Evolutionary conservation across 2,113 vertebrate species (phyloP), one percentile per base, ranked within the genome.

Genomic region (Forbesichthys papilliferus): DNA sequence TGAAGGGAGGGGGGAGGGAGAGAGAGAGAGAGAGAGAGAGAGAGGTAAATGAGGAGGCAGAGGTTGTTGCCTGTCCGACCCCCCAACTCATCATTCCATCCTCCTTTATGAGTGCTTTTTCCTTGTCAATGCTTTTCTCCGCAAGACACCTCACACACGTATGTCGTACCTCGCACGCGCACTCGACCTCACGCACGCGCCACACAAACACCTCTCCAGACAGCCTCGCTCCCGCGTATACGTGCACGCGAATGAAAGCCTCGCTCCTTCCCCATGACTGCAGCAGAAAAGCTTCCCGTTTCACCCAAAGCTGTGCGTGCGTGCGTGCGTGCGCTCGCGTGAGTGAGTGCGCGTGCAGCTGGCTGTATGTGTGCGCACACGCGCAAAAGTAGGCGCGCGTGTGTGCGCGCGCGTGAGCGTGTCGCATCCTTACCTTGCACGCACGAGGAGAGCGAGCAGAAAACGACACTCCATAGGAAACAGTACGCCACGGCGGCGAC

Each of bases 351-450:
- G 11, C 42, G 59, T 20, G 54, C 7, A 36, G 7, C 58, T 11
- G 62, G 11, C 9, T 3, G 36, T 13, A 51, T 60, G 58, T 5
- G 33, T 59, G 68, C 42, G 56, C 34, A 12, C 13, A 5, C 34
- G 55, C 27, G 51, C 33, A 64, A 9, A 47, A 20, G 52, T 6
- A 33, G 34, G 14, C 18, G 74, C 33, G 68, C 47, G 79, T 82
- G 85, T 79, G 18, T 16, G 54, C 16, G 14, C 18, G 74, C 33
- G 68, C 13, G 18, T 8, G 54, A 9, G 18, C 18, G 18, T 14
- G 71, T 82, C 82, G 81, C 84, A 85, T 58, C 61, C 82, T 82
- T 90, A 90, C 87, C 89, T 89, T 90, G 86, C 69, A 85, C 85
- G 71, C 78, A 81, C 71, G 80, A 78, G 56, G 84, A 88, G 76